Conservation (phyloP, 2,113 vertebrate genomes). For the Callocephalon fimbriatum region DNA sequence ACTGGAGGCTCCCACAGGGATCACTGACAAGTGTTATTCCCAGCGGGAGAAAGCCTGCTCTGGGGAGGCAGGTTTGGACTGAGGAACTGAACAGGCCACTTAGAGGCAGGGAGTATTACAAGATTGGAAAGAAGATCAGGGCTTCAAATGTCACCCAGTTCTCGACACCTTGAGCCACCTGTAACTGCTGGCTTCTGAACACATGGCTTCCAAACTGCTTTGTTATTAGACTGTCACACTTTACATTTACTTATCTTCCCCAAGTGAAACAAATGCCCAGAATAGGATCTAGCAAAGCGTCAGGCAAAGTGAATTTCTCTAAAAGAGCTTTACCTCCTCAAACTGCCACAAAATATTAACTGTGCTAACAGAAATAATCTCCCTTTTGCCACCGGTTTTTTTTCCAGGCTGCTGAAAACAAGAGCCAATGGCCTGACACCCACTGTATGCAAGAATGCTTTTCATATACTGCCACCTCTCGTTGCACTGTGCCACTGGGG, state of each 20-base stretch:
- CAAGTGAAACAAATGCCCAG: not conserved
- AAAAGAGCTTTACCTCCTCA: not conserved
- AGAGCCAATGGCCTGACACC: not conserved
- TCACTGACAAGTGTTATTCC: not conserved
- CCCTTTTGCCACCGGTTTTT: not conserved
- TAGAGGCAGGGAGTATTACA: not conserved
- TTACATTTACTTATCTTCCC: not conserved
- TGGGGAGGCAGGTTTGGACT: not conserved
- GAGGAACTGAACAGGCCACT: not conserved
- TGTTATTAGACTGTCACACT: not conserved
- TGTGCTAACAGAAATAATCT: not conserved
- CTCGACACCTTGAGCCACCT: not conserved
- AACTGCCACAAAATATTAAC: not conserved
- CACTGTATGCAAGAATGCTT: not conserved
- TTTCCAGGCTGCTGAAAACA: not conserved
- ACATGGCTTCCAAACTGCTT: not conserved
- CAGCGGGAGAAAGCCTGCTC: not conserved
- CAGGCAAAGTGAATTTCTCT: not conserved
- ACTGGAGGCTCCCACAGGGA: not conserved
- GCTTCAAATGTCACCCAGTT: not conserved
- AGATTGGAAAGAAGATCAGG: not conserved
- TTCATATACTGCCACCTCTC: constrained; percentile 51
- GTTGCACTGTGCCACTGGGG: not conserved
- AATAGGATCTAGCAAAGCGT: not conserved
- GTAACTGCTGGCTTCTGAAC: not conserved